phyloP scores from a whole-genome alignment of 1,140 invertebrate genomes.

The Lordiphosa collinella region DNA sequence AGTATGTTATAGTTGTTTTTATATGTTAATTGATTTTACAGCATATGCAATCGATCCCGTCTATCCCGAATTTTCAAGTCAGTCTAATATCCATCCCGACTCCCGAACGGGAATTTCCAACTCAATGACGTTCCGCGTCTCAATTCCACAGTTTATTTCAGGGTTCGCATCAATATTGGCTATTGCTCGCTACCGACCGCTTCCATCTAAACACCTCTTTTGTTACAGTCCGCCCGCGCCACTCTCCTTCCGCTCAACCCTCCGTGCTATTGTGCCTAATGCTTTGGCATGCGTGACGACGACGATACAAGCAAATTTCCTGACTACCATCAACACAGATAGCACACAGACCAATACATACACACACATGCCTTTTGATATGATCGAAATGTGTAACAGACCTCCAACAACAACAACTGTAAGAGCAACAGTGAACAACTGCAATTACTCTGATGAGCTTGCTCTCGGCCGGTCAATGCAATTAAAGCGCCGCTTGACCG shows the following conservation, averaged over 20 bases:
- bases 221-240: not conserved
- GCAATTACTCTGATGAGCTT: constrained; percentile 52
- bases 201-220: not conserved
- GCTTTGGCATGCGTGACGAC: constrained; percentile 77
- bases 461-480: constrained; percentile 51
- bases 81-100: too few species aligned
- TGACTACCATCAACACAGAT: constrained; percentile 32
- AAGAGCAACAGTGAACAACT: constrained; percentile 15
- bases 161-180: too few species aligned
- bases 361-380: constrained; percentile 29
- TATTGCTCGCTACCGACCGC: constrained; percentile 14
- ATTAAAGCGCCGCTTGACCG: constrained; percentile 52
- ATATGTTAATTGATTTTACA: too few species aligned
- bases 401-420: constrained; percentile 19
- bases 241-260: not conserved
- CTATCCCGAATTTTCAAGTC: too few species aligned
- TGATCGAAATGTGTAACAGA: constrained; percentile 53
- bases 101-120: too few species aligned
- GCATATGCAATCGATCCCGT: too few species aligned
- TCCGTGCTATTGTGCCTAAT: constrained; percentile 66
- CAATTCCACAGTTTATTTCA: too few species aligned
- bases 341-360: not conserved
- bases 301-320: constrained; percentile 70
- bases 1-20: too few species aligned
- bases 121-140: too few species aligned